Evolutionary conservation across 2,888 invertebrate genomes (phyloP), one percentile per base, ranked within the genome.

Genomic region (Corythucha ciliata): DNA sequence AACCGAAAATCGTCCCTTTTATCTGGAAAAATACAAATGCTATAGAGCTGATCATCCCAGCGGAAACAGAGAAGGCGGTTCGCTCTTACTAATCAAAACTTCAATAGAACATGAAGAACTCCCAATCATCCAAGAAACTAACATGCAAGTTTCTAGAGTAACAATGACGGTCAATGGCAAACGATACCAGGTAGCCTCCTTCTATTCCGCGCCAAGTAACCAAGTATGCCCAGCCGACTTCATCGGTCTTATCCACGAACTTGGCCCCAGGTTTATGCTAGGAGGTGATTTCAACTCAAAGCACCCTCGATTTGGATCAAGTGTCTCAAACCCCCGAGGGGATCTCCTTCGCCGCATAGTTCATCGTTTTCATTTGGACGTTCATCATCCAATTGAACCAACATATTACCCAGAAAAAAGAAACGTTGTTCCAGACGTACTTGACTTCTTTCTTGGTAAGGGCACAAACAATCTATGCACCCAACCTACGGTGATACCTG

Each of bases 1-100:
- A 46, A 21, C 27, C 8, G 44, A 29, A 44, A 44, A 44, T 14
- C 44, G 32, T 29, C 29, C 44, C 18, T 44, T 44, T 29, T 29
- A 21, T 32, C 27, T 44, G 10, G 27, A 27, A 7, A 27, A 27
- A 2, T 44, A 16, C 18, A 27, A 33, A 25, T 26, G 26, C 4
- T 44, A 44, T 27, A 44, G 26, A 18, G 44, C 44, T 20, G 16
- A 18, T n/a, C n/a, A n/a, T n/a, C n/a, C n/a, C n/a, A n/a, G n/a
- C n/a, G n/a, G n/a, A n/a, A n/a, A n/a, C n/a, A n/a, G n/a, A n/a
- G n/a, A n/a, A n/a, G n/a, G n/a, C n/a, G n/a, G n/a, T n/a, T n/a
- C n/a, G n/a, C n/a, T n/a, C n/a, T n/a, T n/a, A n/a, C n/a, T n/a
- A n/a, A n/a, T n/a, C n/a, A n/a, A n/a, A n/a, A n/a, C n/a, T n/a